Percentiles rank a stretch among this genome's conserved stretches.
Evolutionary conservation across 1,140 invertebrate genomes (phyloP).

Genomic region (Drosophila saltans): DNA sequence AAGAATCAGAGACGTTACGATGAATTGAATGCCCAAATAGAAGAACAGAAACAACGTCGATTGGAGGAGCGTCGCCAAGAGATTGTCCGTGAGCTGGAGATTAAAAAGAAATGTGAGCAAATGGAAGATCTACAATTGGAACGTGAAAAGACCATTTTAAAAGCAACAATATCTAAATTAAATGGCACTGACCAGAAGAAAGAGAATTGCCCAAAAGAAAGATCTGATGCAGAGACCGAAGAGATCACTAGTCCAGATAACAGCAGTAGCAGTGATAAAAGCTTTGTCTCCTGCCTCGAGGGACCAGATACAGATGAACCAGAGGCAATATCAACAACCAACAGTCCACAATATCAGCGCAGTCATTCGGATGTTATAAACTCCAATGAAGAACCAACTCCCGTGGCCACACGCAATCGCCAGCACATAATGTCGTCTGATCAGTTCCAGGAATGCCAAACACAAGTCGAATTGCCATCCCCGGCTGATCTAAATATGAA

Average conservation of each 20-base stretch:
- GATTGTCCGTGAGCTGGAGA: slow-evolving; percentile 50
- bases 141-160: slow-evolving; percentile 19
- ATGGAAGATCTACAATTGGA: slow-evolving; percentile 49
- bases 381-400: slow-evolving; percentile 29
- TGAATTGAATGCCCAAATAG: slow-evolving; percentile 50
- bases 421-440: slow-evolving; percentile 50
- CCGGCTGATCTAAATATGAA: slow-evolving; percentile 69
- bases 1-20: slow-evolving; percentile 46
- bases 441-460: slow-evolving; percentile 47
- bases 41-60: slow-evolving; percentile 47
- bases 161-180: slow-evolving; percentile 21
- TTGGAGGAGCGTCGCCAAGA: slow-evolving; percentile 51
- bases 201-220: background rate
- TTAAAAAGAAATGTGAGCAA: slow-evolving; percentile 41
- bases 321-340: slow-evolving; percentile 2
- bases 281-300: slow-evolving; percentile 55
- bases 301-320: background rate
- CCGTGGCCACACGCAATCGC: slow-evolving; percentile 46
- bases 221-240: background rate
- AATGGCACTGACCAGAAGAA: background rate
- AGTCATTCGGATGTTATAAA: slow-evolving; percentile 50
- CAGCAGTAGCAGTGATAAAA: slow-evolving; percentile 45
- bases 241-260: slow-evolving; percentile 38
- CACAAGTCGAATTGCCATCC: slow-evolving; percentile 36
- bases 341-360: slow-evolving; percentile 5